These are phyloP conservation scores for Crax fasciolata DNA, from an alignment of 2,797 vertebrate species.

Conservation along the genomic window DNA sequence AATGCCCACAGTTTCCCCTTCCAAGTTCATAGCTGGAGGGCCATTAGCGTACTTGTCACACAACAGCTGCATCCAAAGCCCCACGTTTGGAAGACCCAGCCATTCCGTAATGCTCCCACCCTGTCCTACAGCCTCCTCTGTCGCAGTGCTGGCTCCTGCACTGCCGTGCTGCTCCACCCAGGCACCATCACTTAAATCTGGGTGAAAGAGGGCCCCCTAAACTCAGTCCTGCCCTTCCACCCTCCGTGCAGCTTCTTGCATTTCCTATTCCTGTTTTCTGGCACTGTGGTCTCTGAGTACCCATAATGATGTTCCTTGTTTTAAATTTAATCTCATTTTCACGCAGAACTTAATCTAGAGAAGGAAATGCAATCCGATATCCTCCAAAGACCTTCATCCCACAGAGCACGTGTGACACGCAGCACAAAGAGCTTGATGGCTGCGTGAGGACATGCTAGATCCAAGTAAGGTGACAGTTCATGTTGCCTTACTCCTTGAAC, in stretches of 20 bases:
- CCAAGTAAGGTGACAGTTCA: not conserved
- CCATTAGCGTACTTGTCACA: not conserved
- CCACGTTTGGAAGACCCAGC: not conserved
- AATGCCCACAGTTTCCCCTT: not conserved
- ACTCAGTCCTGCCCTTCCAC: not conserved
- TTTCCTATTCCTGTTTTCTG: not conserved
- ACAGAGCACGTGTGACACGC: not conserved
- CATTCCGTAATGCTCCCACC: not conserved
- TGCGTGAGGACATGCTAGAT: not conserved
- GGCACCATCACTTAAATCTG: not conserved
- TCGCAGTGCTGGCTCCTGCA: accelerated
- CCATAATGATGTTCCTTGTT: not conserved
- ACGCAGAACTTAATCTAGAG: not conserved
- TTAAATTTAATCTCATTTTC: conserved; percentile 37
- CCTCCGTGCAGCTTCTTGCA: not conserved
- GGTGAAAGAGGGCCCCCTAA: not conserved
- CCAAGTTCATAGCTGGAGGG: not conserved
- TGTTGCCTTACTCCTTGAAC: not conserved
- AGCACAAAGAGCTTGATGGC: not conserved
- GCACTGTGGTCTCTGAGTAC: not conserved
- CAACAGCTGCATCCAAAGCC: not conserved
- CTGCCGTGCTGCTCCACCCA: not conserved
- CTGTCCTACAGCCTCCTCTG: not conserved
- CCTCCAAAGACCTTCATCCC: conserved; percentile 11
- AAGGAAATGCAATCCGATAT: not conserved